Evolutionary conservation across 2,888 invertebrate genomes (phyloP).

Genomic region (Cancer borealis): DNA sequence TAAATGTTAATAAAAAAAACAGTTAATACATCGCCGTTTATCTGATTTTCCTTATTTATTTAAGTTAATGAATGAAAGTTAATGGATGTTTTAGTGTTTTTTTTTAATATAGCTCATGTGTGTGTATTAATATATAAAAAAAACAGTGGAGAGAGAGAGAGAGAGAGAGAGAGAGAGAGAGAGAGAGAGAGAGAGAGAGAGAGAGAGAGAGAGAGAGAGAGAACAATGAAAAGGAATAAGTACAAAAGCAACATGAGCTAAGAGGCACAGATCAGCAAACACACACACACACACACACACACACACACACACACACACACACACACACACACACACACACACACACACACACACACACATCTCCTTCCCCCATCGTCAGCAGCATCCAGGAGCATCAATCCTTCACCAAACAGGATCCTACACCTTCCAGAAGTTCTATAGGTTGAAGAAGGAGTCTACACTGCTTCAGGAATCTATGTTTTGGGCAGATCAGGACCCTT

Average conservation of each 20-base stretch:
- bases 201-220: no score
- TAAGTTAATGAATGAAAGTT: background rate
- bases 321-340: background rate
- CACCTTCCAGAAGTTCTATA: background rate
- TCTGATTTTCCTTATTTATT: background rate
- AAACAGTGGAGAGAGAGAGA: background rate
- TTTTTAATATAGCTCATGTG: background rate
- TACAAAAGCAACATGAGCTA: no score
- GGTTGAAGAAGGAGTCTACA: background rate
- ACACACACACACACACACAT: background rate
- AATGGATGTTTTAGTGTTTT: background rate
- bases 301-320: constrained; percentile 37
- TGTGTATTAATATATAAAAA: background rate
- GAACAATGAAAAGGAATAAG: background rate
- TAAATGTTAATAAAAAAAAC: constrained; percentile 71
- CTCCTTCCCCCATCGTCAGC: background rate
- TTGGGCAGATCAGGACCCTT: background rate
- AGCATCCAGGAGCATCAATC: background rate
- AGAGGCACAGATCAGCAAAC: no score
- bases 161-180: background rate
- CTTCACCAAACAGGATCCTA: background rate
- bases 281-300: background rate
- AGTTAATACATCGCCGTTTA: constrained; percentile 55
- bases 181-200: background rate
- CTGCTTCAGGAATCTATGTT: background rate